Evolutionary conservation across 1,140 invertebrate species (phyloP).

Genomic region (Papilio helenus): DNA sequence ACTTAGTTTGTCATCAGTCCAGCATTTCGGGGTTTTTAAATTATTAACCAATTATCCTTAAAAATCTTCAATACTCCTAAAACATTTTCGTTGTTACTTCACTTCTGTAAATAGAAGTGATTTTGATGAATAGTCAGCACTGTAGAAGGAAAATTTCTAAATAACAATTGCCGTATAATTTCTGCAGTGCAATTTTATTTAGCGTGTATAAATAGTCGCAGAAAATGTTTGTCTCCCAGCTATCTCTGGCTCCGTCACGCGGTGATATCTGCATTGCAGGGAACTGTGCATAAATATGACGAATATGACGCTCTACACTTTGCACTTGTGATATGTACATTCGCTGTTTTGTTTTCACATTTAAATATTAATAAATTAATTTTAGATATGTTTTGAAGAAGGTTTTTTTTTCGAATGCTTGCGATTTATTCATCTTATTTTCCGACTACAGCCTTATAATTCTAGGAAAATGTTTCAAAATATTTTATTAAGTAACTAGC

Average conservation of each 20-base stretch:
- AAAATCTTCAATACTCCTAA: too few relatives aligned
- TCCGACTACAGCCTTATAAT: not conserved
- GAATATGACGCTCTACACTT: slow-evolving; percentile 34
- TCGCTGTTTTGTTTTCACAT: slow-evolving; percentile 27
- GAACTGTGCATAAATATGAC: slow-evolving; percentile 40
- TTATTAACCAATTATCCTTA: too few relatives aligned
- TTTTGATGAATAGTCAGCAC: not conserved
- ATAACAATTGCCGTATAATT: slow-evolving; percentile 18
- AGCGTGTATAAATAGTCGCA: slow-evolving; percentile 9
- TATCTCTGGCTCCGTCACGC: slow-evolving; percentile 26
- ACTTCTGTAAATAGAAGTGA: too few relatives aligned
- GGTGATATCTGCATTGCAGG: slow-evolving; percentile 39
- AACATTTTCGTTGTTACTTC: too few relatives aligned
- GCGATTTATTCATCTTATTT: not conserved
- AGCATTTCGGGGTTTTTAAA: too few relatives aligned
- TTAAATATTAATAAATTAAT: not conserved
- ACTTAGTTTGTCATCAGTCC: too few relatives aligned
- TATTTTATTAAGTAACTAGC: not conserved
- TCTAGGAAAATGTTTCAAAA: not conserved
- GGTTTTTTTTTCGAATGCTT: not conserved
- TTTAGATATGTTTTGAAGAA: not conserved
- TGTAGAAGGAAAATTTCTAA: not conserved
- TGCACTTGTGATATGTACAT: slow-evolving; percentile 31
- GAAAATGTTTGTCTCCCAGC: slow-evolving; percentile 34
- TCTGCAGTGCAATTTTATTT: slow-evolving; percentile 15